These are phyloP conservation scores for Hedychridium roseum DNA, from an alignment of 2,888 invertebrate species.

Conservation along the genomic window DNA sequence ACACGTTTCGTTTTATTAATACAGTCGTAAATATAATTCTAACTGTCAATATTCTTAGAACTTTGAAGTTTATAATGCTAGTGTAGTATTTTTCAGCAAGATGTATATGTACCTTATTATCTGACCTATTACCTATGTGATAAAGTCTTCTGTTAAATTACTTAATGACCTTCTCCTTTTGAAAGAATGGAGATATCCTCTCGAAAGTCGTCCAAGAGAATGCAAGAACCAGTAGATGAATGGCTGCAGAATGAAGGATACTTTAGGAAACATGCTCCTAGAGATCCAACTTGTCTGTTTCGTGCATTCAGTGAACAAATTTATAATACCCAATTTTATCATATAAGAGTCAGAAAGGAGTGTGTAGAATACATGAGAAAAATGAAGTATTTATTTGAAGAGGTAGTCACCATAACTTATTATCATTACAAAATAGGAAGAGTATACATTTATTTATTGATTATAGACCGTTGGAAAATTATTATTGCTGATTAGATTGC, in stretches of 20 bases:
- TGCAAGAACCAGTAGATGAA: constrained; percentile 69
- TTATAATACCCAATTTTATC: constrained; percentile 74
- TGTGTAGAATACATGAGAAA: constrained; percentile 78
- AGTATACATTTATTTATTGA: too few species aligned
- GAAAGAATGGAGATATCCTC: constrained; percentile 47
- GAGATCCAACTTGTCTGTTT: constrained; percentile 89
- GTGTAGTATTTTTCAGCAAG: too few species aligned
- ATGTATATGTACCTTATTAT: too few species aligned
- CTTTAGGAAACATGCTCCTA: constrained; percentile 87
- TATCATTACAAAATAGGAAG: too few species aligned
- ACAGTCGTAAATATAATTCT: too few species aligned
- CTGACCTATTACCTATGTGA: too few species aligned
- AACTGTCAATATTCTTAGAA: too few species aligned
- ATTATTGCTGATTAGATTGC: too few species aligned
- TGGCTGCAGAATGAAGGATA: constrained; percentile 83
- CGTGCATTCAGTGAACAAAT: constrained; percentile 89
- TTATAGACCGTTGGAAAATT: too few species aligned
- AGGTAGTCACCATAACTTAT: too few species aligned
- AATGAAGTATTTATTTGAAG: constrained; percentile 71
- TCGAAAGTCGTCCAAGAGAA: constrained; percentile 45
- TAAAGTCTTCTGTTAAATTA: neutral
- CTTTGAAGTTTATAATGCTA: too few species aligned
- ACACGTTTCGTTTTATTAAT: too few species aligned
- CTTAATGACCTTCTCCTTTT: neutral
- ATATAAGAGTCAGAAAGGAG: constrained; percentile 76